phyloP scores from a whole-genome alignment of 2,113 vertebrate species.

The Calyptommatus sinebrachiatus region DNA sequence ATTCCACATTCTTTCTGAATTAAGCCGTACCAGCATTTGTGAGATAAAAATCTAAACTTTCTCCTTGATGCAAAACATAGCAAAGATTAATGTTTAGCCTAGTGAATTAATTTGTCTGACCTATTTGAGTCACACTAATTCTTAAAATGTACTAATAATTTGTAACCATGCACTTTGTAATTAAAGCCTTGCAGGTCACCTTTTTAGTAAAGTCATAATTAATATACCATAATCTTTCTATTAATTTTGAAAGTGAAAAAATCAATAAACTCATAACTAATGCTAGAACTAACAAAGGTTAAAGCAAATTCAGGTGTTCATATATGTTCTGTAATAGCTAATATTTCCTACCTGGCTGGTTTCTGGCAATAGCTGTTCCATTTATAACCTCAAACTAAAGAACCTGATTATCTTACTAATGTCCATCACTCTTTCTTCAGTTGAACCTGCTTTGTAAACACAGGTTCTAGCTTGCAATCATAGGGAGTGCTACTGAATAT shows the following conservation, averaged over 20 bases:
- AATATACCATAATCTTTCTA: constrained; percentile 1
- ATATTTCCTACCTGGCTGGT: constrained; percentile 25
- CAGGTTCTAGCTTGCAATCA: neutral
- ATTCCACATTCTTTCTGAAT: neutral
- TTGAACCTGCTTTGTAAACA: neutral
- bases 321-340: neutral
- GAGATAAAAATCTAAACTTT: constrained; percentile 12
- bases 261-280: constrained; percentile 3
- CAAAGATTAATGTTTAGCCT: constrained; percentile 6
- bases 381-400: neutral
- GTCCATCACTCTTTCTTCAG: neutral
- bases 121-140: neutral
- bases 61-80: neutral
- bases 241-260: constrained; percentile 5
- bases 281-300: constrained; percentile 19
- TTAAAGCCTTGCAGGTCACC: neutral
- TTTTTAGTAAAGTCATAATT: neutral
- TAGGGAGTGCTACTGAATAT: neutral
- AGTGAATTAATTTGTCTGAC: neutral
- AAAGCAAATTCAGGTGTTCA: constrained; percentile 15
- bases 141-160: constrained; percentile 5
- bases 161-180: neutral
- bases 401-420: neutral
- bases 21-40: neutral
- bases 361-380: constrained; percentile 24